Evolutionary conservation across 2,888 invertebrate species (phyloP), one percentile per base, ranked within the genome.

Genomic region (Drosophila picticornis): DNA sequence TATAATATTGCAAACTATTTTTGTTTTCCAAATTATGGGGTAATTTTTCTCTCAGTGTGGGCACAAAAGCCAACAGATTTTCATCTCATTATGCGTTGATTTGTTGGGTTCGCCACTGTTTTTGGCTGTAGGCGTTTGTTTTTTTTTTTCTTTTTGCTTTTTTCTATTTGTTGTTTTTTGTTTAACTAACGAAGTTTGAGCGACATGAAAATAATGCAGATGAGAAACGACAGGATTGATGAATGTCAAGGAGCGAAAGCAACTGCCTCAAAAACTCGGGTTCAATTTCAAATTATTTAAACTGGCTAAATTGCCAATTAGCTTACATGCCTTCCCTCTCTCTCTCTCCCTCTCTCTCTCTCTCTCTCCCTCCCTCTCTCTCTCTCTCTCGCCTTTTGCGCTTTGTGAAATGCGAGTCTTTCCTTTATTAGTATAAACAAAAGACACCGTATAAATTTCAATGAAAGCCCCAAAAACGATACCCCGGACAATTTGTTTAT

Each of bases 1-100:
- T 9, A 46, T 22, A 48, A 19, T 9, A 16, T 10, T 2, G 9
- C 16, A 25, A 22, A 46, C 13, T 22, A 46, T 46, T 46, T 46
- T 10, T 40, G 22, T 2, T 27, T 27, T 16, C 25, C 13, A 25
- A 25, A 9, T 48, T 16, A 48, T 4, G 4, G 29, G 10, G 13
- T 1, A 2, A 10, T 10, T 25, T 53, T 40, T 57, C 40, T 16
- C 3, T 29, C 29, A 40, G 57, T 57, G 31, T 57, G 63, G 43
- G n/a, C 38, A 75, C 85, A 90, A 85, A 85, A 90, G 85, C 85
- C 85, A 90, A 90, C 85, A 85, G 85, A 85, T 88, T 85, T 90
- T 90, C 86, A 80, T 83, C 70, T 85, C 88, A 90, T 85, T 85
- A 85, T 75, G 58, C 58, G 51, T 48, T 79, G 85, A 82, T 87